These are phyloP conservation scores for Tangara arthus DNA, from an alignment of 2,797 vertebrate species.

Conservation along the genomic window DNA sequence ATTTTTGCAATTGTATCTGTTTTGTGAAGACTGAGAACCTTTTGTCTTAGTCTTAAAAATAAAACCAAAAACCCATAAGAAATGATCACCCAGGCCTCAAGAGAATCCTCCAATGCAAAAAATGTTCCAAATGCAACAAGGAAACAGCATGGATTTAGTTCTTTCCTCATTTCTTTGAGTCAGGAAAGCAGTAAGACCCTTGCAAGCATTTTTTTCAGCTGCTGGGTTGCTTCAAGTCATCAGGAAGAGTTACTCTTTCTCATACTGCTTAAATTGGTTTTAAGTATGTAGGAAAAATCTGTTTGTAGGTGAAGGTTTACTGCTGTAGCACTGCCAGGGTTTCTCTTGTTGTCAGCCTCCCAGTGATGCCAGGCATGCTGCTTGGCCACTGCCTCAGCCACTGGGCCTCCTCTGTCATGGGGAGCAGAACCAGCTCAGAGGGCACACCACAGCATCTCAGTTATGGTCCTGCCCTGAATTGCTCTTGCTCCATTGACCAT, in stretches of 20 bases:
- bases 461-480: neutral
- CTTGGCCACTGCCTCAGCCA: accelerated
- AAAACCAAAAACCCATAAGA: neutral
- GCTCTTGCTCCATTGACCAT: neutral
- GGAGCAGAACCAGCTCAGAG: neutral
- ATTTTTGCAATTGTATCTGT: neutral
- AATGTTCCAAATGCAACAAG: accelerated
- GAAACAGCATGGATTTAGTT: neutral
- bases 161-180: neutral
- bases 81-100: neutral
- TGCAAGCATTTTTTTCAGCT: neutral
- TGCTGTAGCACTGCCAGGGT: neutral
- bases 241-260: neutral
- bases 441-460: neutral
- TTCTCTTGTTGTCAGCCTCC: neutral
- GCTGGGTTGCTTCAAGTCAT: neutral
- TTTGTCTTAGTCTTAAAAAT: neutral
- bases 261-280: neutral
- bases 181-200: neutral
- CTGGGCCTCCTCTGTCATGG: neutral
- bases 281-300: neutral
- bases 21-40: neutral
- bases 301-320: neutral
- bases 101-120: neutral
- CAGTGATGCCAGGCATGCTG: neutral